Evolutionary conservation across 2,113 vertebrate species (phyloP).

Genomic region (Hyaena hyaena): DNA sequence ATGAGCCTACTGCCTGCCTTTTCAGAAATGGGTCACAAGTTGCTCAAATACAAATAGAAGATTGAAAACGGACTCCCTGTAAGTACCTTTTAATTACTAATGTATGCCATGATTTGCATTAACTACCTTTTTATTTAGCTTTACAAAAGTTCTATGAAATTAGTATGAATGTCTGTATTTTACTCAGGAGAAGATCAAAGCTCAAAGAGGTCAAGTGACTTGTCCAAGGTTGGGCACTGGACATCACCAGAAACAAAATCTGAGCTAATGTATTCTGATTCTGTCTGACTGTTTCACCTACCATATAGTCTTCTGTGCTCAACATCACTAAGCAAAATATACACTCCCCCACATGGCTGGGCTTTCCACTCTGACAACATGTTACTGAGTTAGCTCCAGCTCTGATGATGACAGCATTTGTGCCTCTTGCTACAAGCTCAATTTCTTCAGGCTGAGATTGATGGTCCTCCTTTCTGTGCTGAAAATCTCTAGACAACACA

Average conservation of each 20-base stretch:
- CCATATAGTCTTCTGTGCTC: neutral
- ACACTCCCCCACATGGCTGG: neutral
- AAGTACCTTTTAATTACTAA: neutral
- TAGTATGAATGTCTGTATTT: neutral
- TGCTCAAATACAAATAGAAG: neutral
- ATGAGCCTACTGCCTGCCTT: neutral
- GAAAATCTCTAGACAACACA: conserved; percentile 27
- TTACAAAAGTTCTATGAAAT: neutral
- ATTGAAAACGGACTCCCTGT: neutral
- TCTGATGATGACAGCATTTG: neutral
- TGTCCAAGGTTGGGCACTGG: neutral
- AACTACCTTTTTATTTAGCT: neutral
- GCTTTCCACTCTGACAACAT: neutral
- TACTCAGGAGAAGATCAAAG: neutral
- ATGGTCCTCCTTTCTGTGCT: neutral
- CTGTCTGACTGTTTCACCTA: neutral
- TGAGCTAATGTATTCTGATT: neutral
- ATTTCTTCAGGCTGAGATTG: neutral
- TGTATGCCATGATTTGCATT: neutral
- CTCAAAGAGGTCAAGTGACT: neutral
- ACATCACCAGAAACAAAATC: neutral
- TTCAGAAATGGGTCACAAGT: neutral
- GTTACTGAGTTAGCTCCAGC: neutral
- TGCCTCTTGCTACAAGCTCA: neutral
- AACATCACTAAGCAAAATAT: neutral